Evolutionary conservation across 2,113 vertebrate species (phyloP).

Genomic region (Datnioides undecimradiatus): DNA sequence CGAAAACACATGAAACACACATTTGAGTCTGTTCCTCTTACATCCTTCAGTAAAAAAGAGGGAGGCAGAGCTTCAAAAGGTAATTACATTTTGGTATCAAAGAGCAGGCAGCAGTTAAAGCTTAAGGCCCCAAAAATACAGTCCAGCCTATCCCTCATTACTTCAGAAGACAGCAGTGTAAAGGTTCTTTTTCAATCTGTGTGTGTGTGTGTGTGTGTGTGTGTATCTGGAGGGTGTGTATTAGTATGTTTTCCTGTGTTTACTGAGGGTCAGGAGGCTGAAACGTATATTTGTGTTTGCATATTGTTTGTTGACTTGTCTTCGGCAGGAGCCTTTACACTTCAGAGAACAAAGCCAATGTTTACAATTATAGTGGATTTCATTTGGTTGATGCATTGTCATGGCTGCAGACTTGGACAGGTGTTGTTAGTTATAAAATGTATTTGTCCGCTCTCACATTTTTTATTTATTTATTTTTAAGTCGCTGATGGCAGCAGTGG

Average conservation of each 20-base stretch:
- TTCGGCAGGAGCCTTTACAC: slow-evolving; percentile 53
- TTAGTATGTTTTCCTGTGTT: slow-evolving; percentile 23
- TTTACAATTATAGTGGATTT: slow-evolving; percentile 74
- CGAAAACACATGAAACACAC: slow-evolving; percentile 72
- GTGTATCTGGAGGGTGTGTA: slow-evolving; percentile 1
- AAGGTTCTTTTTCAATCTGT: not conserved
- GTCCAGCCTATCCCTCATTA: slow-evolving; percentile 54
- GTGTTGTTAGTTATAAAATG: slow-evolving; percentile 68
- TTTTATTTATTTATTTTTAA: slow-evolving; percentile 21
- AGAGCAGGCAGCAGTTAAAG: slow-evolving; percentile 62
- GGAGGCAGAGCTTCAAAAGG: slow-evolving; percentile 65
- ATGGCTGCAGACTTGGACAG: slow-evolving; percentile 65
- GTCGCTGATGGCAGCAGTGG: not conserved
- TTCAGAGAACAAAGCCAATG: slow-evolving; percentile 70
- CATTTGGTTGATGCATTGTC: slow-evolving; percentile 77
- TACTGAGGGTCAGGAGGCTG: slow-evolving; percentile 33
- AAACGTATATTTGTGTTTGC: slow-evolving; percentile 54
- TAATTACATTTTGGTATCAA: slow-evolving; percentile 80
- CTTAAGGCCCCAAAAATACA: slow-evolving; percentile 53
- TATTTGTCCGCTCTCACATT: slow-evolving; percentile 26
- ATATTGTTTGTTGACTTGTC: slow-evolving; percentile 69
- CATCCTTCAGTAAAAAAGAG: slow-evolving; percentile 52
- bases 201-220: slow-evolving; percentile 7
- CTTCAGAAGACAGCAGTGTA: slow-evolving; percentile 22
- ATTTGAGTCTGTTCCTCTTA: slow-evolving; percentile 60